Conservation (phyloP, 2,888 invertebrate genomes). For the Muscina levida region DNA sequence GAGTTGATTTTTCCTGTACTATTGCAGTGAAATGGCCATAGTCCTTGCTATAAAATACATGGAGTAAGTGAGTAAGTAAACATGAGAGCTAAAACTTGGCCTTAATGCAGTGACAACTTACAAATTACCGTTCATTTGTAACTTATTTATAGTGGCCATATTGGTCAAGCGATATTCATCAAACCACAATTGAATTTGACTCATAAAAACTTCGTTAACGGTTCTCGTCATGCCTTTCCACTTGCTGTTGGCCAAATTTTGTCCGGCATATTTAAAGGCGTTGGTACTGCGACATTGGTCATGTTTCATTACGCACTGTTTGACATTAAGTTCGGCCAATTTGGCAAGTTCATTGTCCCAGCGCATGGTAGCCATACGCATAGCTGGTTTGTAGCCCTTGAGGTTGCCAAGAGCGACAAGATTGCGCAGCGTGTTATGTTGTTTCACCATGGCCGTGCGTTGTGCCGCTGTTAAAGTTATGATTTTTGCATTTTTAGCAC, state of each 20-base stretch:
- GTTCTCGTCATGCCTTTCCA: background rate
- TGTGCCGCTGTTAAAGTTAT: conserved; percentile 66
- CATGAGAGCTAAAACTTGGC: too few relatives aligned
- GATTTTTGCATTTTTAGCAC: conserved; percentile 53
- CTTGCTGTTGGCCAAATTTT: conserved; percentile 67
- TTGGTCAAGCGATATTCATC: background rate
- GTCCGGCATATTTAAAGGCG: conserved; percentile 70
- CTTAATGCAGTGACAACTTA: too few relatives aligned
- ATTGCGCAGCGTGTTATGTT: conserved; percentile 62
- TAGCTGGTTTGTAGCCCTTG: conserved; percentile 62
- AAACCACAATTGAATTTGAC: conserved; percentile 2
- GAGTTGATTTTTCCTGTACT: conserved; percentile 71
- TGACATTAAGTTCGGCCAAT: conserved; percentile 72
- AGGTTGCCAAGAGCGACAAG: conserved; percentile 56
- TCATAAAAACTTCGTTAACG: background rate
- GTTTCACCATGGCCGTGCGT: conserved; percentile 72
- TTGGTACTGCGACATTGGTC: conserved; percentile 72
- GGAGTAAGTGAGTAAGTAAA: background rate
- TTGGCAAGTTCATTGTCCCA: conserved; percentile 73
- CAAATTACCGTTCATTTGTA: background rate
- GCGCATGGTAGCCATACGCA: conserved; percentile 73
- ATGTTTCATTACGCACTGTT: conserved; percentile 69
- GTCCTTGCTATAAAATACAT: background rate
- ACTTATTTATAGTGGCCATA: background rate
- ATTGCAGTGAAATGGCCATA: conserved; percentile 70